Conservation (phyloP, 2,113 vertebrate species). For the Speoplatyrhinus poulsoni region DNA sequence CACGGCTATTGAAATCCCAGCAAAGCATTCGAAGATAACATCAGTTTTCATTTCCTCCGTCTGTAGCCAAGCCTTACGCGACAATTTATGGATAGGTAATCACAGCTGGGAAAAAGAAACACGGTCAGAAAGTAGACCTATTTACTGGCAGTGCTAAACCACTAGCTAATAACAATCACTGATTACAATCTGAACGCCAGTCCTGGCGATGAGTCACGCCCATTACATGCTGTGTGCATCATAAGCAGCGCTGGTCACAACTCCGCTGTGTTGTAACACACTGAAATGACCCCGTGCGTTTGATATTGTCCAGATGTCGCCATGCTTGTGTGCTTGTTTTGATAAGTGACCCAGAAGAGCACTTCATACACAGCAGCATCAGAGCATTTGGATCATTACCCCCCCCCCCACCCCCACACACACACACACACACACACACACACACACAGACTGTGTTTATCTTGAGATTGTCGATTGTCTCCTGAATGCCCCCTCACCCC, state of each 20-base stretch:
- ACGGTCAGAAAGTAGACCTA: too few species aligned
- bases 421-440: background rate
- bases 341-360: constrained; percentile 41
- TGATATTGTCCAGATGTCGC: constrained; percentile 40
- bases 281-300: constrained; percentile 43
- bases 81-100: too few species aligned
- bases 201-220: too few species aligned
- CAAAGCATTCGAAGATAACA: constrained; percentile 29
- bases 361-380: too few species aligned
- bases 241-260: too few species aligned
- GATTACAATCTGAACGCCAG: too few species aligned
- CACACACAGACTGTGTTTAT: constrained; percentile 25
- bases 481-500: constrained; percentile 2
- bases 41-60: constrained; percentile 49
- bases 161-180: too few species aligned
- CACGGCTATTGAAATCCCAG: constrained; percentile 36
- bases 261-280: constrained; percentile 9
- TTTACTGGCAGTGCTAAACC: too few species aligned
- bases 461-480: background rate
- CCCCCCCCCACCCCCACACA: background rate
- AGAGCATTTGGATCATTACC: too few species aligned
- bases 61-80: constrained; percentile 25
- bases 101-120: too few species aligned
- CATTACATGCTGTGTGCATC: too few species aligned
- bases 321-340: constrained; percentile 43